phyloP scores from a whole-genome alignment of 92 coral and sea anemone species.

The Bergia sp. region DNA sequence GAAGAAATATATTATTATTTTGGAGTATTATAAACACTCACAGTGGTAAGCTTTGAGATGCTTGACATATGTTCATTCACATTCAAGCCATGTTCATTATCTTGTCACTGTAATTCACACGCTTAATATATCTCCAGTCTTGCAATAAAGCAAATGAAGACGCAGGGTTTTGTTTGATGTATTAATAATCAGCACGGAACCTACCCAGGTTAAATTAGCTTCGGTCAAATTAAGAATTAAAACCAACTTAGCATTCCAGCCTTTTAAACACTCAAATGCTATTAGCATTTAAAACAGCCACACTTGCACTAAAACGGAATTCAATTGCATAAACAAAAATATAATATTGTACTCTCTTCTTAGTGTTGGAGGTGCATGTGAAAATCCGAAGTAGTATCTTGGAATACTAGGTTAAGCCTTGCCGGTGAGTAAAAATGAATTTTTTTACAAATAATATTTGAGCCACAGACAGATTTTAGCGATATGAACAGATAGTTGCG shows the following conservation, averaged over 20 bases:
- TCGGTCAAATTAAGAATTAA: conserved; percentile 14
- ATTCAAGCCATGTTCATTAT: not conserved
- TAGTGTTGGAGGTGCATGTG: not conserved
- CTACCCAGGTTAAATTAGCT: not conserved
- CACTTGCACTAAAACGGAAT: not conserved
- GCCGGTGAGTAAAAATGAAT: not conserved
- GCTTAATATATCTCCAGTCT: not conserved
- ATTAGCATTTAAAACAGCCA: not conserved
- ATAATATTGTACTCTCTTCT: no score
- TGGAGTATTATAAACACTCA: not conserved
- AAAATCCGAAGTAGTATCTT: no score
- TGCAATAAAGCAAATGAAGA: not conserved
- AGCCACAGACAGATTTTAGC: not conserved
- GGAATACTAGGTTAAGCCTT: not conserved
- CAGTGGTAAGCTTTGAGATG: not conserved
- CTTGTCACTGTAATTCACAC: not conserved
- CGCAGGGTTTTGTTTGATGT: not conserved
- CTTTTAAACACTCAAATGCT: not conserved
- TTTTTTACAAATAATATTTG: no score
- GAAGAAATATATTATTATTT: not conserved
- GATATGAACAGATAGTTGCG: not conserved
- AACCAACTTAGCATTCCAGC: not conserved
- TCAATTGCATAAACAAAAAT: not conserved
- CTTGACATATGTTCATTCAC: not conserved
- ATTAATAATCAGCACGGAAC: not conserved